Conservation (phyloP, 2,113 vertebrate species). For the Cichladusa arquata region DNA sequence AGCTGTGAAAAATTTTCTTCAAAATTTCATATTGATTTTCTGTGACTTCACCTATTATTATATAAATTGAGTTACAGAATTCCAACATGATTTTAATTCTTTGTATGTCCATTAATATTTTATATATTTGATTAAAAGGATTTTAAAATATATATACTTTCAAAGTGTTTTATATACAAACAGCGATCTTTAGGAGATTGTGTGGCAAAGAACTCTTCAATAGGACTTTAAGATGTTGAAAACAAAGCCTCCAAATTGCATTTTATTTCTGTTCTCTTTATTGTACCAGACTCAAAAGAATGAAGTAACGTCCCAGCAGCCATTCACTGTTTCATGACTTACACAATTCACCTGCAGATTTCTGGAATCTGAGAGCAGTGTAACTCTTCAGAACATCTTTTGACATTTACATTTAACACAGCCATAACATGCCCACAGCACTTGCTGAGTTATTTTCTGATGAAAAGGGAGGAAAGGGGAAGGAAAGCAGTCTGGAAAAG, state of each 20-base stretch:
- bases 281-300: not conserved
- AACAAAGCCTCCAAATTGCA: not conserved
- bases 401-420: not conserved
- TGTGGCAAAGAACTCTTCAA: not conserved
- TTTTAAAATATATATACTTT: slow-evolving; percentile 15
- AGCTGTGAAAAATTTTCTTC: slow-evolving; percentile 20
- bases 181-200: not conserved
- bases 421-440: not conserved
- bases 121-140: slow-evolving; percentile 15
- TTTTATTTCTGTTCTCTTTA: not conserved
- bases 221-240: not conserved
- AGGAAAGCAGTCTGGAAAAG: not conserved
- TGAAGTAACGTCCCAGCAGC: not conserved
- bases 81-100: slow-evolving; percentile 6
- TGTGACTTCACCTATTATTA: slow-evolving; percentile 2
- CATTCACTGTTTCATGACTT: not conserved
- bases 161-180: not conserved
- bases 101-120: slow-evolving; percentile 18
- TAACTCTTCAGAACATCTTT: not conserved
- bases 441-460: not conserved
- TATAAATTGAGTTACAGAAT: slow-evolving; percentile 14
- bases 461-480: not conserved
- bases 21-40: slow-evolving; percentile 51
- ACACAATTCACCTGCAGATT: not conserved
- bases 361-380: not conserved